phyloP scores from a whole-genome alignment of 2,888 invertebrate genomes.

The Tenthredo mesomela region DNA sequence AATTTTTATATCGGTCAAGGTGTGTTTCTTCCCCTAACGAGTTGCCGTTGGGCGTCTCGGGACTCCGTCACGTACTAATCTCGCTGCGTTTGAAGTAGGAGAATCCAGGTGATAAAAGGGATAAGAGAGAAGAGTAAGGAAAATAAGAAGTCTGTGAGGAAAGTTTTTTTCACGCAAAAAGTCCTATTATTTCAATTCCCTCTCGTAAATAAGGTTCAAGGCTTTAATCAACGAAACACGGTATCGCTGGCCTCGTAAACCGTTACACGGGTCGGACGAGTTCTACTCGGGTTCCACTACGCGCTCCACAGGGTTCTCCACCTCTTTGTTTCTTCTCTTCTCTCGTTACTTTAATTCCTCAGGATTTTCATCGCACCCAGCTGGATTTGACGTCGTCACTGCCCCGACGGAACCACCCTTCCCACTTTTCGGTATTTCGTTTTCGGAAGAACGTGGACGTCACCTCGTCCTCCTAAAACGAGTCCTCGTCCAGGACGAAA shows the following conservation, averaged over 20 bases:
- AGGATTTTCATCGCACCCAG: constrained; percentile 47
- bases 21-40: not conserved
- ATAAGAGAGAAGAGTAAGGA: not conserved
- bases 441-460: not conserved
- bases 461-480: no score
- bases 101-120: not conserved
- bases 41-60: not conserved
- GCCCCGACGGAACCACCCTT: constrained; percentile 11
- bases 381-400: constrained; percentile 44
- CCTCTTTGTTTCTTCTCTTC: constrained; percentile 19
- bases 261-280: constrained; percentile 49
- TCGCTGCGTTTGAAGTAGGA: constrained; percentile 7
- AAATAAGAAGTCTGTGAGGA: not conserved
- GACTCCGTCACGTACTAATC: constrained; percentile 1
- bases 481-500: not conserved
- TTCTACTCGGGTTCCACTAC: constrained; percentile 26
- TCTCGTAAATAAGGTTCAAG: constrained; percentile 55
- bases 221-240: constrained; percentile 70
- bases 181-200: constrained; percentile 48
- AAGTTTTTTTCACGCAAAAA: constrained; percentile 34
- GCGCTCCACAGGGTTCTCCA: constrained; percentile 33
- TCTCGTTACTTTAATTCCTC: constrained; percentile 48
- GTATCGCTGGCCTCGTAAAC: constrained; percentile 61
- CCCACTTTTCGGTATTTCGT: not conserved
- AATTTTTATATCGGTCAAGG: not conserved